These are phyloP conservation scores for Mastomys coucha DNA, from an alignment of 2,113 vertebrate genomes.

Conservation along the genomic window DNA sequence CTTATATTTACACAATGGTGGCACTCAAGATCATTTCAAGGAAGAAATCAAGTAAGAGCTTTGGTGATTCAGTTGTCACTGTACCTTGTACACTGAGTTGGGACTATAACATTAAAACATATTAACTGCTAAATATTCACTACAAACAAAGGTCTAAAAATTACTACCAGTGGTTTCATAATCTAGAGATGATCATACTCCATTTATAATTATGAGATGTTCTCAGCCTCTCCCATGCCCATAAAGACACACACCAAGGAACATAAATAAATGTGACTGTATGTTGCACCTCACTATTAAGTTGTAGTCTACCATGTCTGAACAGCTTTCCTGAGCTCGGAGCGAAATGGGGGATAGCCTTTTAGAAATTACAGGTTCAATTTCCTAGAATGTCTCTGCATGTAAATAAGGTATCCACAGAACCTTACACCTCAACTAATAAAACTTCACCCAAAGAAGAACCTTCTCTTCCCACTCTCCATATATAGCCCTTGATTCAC, in stretches of 20 bases:
- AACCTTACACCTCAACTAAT: too few relatives aligned
- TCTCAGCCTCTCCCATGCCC: not conserved
- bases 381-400: too few relatives aligned
- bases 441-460: too few relatives aligned
- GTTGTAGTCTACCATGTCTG: too few relatives aligned
- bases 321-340: too few relatives aligned
- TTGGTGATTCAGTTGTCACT: constrained; percentile 8
- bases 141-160: constrained; percentile 36
- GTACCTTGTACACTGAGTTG: constrained; percentile 23
- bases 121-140: not conserved
- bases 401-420: too few relatives aligned
- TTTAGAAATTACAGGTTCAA: too few relatives aligned
- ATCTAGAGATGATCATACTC: not conserved
- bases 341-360: too few relatives aligned
- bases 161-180: not conserved
- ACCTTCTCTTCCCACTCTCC: too few relatives aligned
- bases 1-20: constrained; percentile 22
- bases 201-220: not conserved
- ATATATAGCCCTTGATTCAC: too few relatives aligned
- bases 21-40: constrained; percentile 31
- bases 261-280: not conserved
- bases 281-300: too few relatives aligned
- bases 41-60: constrained; percentile 33
- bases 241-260: not conserved
- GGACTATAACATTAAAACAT: constrained; percentile 47